These are phyloP conservation scores for Fopius arisanus DNA, from an alignment of 1,140 invertebrate species.

Conservation along the genomic window DNA sequence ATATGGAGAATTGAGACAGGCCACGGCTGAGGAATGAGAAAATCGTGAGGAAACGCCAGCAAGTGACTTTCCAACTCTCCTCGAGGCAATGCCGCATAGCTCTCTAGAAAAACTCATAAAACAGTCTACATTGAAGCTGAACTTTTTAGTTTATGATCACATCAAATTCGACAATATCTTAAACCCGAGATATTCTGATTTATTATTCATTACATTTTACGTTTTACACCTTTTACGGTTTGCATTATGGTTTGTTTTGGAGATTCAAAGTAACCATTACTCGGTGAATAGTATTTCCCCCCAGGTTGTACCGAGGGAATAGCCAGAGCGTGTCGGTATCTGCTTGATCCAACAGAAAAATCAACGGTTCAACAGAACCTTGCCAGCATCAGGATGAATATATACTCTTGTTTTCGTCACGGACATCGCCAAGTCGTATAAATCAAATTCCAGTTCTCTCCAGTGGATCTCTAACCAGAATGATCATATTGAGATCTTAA, in stretches of 20 bases:
- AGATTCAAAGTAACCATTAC: neutral
- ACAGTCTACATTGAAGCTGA: neutral
- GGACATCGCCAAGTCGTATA: neutral
- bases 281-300: neutral
- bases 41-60: slow-evolving; percentile 5
- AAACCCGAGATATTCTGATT: neutral
- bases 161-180: neutral
- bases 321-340: slow-evolving; percentile 19
- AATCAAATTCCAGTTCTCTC: neutral
- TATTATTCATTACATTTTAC: neutral
- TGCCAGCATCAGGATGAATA: neutral
- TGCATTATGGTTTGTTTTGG: neutral
- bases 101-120: neutral
- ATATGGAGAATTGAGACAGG: neutral
- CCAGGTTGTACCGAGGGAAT: slow-evolving; percentile 1
- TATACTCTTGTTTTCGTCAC: slow-evolving; percentile 5
- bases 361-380: neutral
- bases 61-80: neutral
- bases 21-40: neutral
- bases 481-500: neutral
- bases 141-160: neutral
- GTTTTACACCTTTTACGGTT: neutral
- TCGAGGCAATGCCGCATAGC: neutral
- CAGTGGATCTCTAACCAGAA: neutral
- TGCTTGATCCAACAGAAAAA: neutral